phyloP scores from a whole-genome alignment of 1,140 invertebrate genomes.

The Venustaconcha ellipsiformis region DNA sequence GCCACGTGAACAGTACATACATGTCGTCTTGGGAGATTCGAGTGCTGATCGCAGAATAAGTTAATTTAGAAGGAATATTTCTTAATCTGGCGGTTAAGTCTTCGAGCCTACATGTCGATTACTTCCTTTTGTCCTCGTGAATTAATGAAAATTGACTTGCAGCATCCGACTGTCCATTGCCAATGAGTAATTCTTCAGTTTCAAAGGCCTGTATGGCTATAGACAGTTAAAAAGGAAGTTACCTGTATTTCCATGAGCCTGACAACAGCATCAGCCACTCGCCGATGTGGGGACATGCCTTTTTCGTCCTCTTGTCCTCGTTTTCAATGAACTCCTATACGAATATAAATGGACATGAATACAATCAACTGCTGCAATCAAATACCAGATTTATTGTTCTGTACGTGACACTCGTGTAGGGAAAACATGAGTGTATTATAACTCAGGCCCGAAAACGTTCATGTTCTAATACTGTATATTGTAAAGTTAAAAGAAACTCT shows the following conservation, averaged over 20 bases:
- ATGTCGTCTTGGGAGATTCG: not conserved
- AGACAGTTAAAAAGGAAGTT: constrained; percentile 2
- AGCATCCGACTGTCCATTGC: not conserved
- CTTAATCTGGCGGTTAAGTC: not conserved
- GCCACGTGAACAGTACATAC: too few relatives aligned
- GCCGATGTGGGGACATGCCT: constrained; percentile 55
- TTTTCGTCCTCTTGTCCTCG: constrained; percentile 47
- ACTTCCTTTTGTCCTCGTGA: not conserved
- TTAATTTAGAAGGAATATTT: not conserved
- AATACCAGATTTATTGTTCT: too few relatives aligned
- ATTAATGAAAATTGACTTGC: not conserved
- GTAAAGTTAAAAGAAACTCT: too few relatives aligned
- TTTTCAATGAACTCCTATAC: constrained; percentile 49
- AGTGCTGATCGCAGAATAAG: not conserved
- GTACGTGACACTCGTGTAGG: too few relatives aligned
- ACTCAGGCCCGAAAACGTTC: too few relatives aligned
- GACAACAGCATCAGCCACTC: constrained; percentile 56
- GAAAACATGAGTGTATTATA: too few relatives aligned
- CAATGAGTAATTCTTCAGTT: not conserved
- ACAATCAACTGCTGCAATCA: not conserved
- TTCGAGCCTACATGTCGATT: not conserved
- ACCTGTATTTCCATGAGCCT: constrained; percentile 54
- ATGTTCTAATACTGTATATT: too few relatives aligned
- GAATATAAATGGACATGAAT: not conserved
- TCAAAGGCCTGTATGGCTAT: not conserved